Evolutionary conservation across 2,113 vertebrate genomes (phyloP), one percentile per base, ranked within the genome.

Genomic region (Calyptomena viridis): DNA sequence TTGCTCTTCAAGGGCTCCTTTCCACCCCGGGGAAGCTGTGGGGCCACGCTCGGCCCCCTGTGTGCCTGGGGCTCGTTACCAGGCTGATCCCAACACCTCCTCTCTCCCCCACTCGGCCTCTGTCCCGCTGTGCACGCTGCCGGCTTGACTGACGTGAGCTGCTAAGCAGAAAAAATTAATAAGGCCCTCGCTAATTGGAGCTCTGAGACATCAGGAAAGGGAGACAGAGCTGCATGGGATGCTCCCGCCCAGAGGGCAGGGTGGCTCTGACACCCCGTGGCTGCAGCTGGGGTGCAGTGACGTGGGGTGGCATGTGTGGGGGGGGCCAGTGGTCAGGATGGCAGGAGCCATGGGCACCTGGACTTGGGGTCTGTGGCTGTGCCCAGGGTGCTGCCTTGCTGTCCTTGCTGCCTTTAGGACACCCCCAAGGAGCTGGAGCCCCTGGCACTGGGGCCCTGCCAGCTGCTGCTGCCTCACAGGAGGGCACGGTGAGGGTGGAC

Each of bases 231-330:
- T 47, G 42, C 10, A 9, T 0, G 1, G 46, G 35, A 46, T 4
- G 2, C 27, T 82, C 46, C 37, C 4, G 7, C 47, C 28, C 1
- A 0, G 18, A 5, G 66, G 40, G 37, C 59, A 22, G 63, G 42
- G 22, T 9, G 53, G 49, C 42, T 90, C n/a, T 1, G 14, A 15
- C 46, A 40, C 19, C 17, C 23, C 1, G 1, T 0, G 0, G 47
- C 49, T 68, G 75, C 55, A 19, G 69, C 1, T 0, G 1, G 40
- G 58, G 18, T 20, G 44, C 0, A 0, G 8, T 20, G 42, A 5
- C 1, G 6, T 8, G 56, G 44, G 27, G 44, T 27, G 56, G 20
- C 12, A 18, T 2, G 37, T 27, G 59, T 11, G 12, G 60, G 14
- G 14, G 12, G 23, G 15, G 28, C 16, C 20, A 2, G 42, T 0